phyloP scores from a whole-genome alignment of 2,888 invertebrate species.

The Aplocera efformata region DNA sequence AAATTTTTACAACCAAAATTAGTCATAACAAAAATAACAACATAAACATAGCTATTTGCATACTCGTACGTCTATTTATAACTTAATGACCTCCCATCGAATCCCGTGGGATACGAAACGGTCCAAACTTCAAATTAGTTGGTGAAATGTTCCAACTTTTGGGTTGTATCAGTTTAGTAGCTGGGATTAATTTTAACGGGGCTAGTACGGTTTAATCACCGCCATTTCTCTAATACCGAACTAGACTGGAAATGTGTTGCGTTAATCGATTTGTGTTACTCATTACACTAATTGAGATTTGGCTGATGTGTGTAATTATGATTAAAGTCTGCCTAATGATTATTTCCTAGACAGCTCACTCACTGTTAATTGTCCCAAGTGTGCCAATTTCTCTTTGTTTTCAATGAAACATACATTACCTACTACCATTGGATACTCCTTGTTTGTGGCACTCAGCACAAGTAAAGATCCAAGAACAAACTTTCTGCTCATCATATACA shows the following conservation, averaged over 20 bases:
- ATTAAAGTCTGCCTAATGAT: background rate
- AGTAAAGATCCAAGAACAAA: too few species aligned
- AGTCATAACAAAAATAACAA: conserved; percentile 1
- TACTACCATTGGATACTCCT: too few species aligned
- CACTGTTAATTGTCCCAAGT: too few species aligned
- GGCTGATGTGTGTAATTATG: background rate
- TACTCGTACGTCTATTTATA: conserved; percentile 31
- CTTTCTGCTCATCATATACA: too few species aligned
- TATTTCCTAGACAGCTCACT: too few species aligned
- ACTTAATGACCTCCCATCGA: conserved; percentile 37
- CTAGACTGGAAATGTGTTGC: conserved; percentile 11
- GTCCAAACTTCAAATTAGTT: conserved; percentile 52
- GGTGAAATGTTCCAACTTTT: conserved; percentile 53
- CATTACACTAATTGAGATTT: conserved; percentile 2
- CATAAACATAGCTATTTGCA: conserved; percentile 20
- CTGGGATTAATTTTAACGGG: conserved; percentile 45
- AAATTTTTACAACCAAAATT: too few species aligned
- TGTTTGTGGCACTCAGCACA: too few species aligned
- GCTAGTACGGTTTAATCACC: conserved; percentile 30
- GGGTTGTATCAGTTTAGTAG: conserved; percentile 48
- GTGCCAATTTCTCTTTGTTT: too few species aligned
- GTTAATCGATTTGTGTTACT: conserved; percentile 12
- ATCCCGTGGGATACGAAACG: conserved; percentile 43
- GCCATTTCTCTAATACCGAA: conserved; percentile 26
- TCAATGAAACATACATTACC: too few species aligned